Evolutionary conservation across 2,888 invertebrate species (phyloP), one percentile per base, ranked within the genome.

Genomic region (Sphinx pinastri): DNA sequence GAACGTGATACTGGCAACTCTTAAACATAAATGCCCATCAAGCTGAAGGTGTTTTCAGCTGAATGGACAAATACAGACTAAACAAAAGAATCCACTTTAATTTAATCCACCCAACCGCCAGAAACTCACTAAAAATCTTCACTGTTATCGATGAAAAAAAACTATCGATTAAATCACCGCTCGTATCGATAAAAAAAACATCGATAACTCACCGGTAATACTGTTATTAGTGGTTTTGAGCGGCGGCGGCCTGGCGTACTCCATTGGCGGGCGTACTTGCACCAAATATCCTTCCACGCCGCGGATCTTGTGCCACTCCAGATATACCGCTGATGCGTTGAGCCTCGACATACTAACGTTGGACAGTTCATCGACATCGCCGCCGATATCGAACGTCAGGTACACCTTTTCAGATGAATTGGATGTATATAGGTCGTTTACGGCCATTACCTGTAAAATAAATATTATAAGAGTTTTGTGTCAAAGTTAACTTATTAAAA

Each of bases 351-450:
- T 85, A 59, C 87, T 90, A 1, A 97, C 90, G 76, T 95, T 94
- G 60, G 92, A 89, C 0, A 97, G 91, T 13, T 94, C 91, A 74
- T 95, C 95, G 4, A 97, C 93, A 77, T 96, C 95, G 0, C 96
- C 95, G 14, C 95, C 92, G 0, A 95, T 95, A 78, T 97, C 96
- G 82, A 97, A 97, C 0, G 89, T 89, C 13, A 97, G 82, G 8
- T 88, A 92, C 8, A 92, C 91, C 2, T 95, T 92, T 16, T 94
- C 90, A 0, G 97, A 97, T 0, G 94, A 92, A 6, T 89, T 88
- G 0, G 97, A 97, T 52, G 95, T 94, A 78, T 91, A 93, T 0
- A 92, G 92, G 16, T 90, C 89, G 84, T 97, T 97, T 58, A 94
- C 94, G 0, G 97, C 97, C 8, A 95, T 94, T 8, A 97, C 95